Conservation (phyloP, 1,140 invertebrate genomes). For the Temnothorax nylanderi region DNA sequence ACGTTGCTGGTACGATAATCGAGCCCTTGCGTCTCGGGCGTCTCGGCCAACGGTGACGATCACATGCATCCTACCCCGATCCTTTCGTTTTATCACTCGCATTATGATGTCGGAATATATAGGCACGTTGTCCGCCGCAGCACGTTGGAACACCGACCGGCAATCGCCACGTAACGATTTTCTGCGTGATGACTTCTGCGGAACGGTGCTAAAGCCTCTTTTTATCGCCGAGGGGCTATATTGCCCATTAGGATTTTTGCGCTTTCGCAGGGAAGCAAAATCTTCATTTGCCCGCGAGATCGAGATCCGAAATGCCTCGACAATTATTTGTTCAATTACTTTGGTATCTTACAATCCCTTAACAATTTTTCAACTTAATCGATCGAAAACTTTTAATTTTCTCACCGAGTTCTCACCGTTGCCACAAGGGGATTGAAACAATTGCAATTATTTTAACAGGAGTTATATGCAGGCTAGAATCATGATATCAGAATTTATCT, state of each 20-base stretch:
- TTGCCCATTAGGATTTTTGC: slow-evolving; percentile 14
- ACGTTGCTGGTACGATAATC: slow-evolving; percentile 46
- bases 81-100: slow-evolving; percentile 55
- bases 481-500: not conserved
- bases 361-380: not conserved
- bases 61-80: not conserved
- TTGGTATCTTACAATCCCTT: not conserved
- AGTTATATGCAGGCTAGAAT: not conserved
- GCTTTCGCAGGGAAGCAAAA: not conserved
- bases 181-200: slow-evolving; percentile 10
- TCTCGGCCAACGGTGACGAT: not conserved
- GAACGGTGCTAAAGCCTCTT: not conserved
- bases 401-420: not conserved
- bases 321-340: not conserved
- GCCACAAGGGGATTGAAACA: not conserved
- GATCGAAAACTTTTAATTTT: not conserved
- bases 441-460: not conserved
- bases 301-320: not conserved
- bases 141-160: slow-evolving; percentile 9
- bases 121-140: slow-evolving; percentile 15
- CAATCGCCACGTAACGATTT: slow-evolving; percentile 51
- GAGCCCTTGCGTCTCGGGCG: not conserved
- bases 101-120: slow-evolving; percentile 57
- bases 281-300: not conserved
- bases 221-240: slow-evolving; percentile 6